A percentile compares a stretch with the other conserved stretches of the same genome.
These are phyloP conservation scores for Cherax quadricarinatus DNA, from an alignment of 1,140 invertebrate genomes.

Conservation along the genomic window DNA sequence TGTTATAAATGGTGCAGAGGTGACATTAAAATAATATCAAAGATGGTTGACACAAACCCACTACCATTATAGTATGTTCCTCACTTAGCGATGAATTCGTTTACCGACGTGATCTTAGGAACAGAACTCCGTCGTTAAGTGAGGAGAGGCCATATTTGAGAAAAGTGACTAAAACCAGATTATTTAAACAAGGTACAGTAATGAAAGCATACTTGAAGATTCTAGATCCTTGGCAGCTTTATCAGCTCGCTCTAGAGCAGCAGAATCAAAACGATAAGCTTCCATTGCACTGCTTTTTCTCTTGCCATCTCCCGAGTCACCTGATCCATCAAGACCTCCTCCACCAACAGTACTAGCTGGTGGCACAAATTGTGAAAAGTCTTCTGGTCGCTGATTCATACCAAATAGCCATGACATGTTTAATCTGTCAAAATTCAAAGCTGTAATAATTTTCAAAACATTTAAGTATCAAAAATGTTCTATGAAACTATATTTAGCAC, in stretches of 20 bases:
- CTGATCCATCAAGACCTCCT: slow-evolving; percentile 41
- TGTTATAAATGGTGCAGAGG: no score
- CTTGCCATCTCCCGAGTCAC: slow-evolving; percentile 12
- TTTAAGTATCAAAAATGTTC: neutral
- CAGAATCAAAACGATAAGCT: slow-evolving; percentile 96
- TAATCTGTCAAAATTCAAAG: slow-evolving; percentile 19
- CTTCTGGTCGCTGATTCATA: slow-evolving; percentile 66
- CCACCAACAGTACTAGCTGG: slow-evolving; percentile 50
- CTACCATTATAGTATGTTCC: no score
- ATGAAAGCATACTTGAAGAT: slow-evolving; percentile 59
- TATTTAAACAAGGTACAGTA: no score
- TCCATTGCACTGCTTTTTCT: slow-evolving; percentile 77
- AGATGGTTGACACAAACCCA: no score
- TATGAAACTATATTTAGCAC: no score
- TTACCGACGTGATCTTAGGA: no score
- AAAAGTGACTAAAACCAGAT: no score
- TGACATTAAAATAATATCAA: no score
- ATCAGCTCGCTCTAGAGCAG: slow-evolving; percentile 96
- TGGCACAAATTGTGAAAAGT: slow-evolving; percentile 73
- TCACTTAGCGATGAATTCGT: no score
- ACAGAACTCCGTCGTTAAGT: no score
- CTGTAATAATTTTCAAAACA: neutral
- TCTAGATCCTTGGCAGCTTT: slow-evolving; percentile 98
- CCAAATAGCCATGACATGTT: slow-evolving; percentile 73
- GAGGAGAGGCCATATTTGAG: no score